Base-by-base conservation (phyloP, 2,113 vertebrate genomes). In the Cyanocitta stelleri region DNA sequence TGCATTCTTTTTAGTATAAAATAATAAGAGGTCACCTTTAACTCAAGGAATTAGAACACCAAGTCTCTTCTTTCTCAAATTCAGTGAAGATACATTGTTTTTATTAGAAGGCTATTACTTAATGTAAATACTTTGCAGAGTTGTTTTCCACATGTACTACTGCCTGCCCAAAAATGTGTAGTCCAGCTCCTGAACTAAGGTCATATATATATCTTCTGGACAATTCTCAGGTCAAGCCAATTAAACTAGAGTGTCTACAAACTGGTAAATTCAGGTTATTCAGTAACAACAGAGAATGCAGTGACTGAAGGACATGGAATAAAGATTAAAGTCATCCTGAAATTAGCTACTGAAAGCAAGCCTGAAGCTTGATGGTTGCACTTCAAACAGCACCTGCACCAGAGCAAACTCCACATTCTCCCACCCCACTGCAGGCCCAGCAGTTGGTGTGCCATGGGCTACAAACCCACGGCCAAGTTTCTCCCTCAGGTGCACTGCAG, bases 261-360 rank as follows among this genome's bases (percentile, higher is more conserved):
- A 69, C 19, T 30, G 24, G 23, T 7, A 11, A 59, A 88, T 59
- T 48, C 46, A 51, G 26, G 21, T 33, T 82, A 39, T 37, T 89
- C 46, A 43, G 7, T 11, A 87, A 68, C 52, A 68, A 64, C 7
- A 61, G 44, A 72, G 32, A 64, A 68, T 15, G 13, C 2, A 26
- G 30, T 30, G 35, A 55, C 24, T 0, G 0, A 85, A 87, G 27
- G 32, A 63, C 16, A 32, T 0, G 0, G 37, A 14, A 56, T 30
- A 76, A 46, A 78, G 39, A 75, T 41, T 48, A 75, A 27, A 2
- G 1, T 33, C 26, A 61, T 44, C 33, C 18, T 16, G 24, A 49
- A 49, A 26, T 10, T 5, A 82, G 46, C 44, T 27, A 63, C 4
- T 7, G 39, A 85, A 76, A 66, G n/a, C 18, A 73, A 54, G 20